phyloP scores from a whole-genome alignment of 2,888 invertebrate species.

The Didymodactylos carnosus region DNA sequence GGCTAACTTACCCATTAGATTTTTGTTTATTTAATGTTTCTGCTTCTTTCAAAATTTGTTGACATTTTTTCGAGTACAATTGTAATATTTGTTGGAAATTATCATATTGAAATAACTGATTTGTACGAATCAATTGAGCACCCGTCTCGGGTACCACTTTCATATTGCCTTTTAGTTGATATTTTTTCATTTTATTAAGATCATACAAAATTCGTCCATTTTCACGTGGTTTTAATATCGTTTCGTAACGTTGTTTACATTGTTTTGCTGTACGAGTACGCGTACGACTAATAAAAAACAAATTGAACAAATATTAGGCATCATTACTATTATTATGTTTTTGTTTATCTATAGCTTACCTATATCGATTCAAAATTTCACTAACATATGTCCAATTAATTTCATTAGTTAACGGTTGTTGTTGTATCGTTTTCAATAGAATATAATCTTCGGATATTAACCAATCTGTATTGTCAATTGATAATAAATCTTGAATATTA shows the following conservation, averaged over 20 bases:
- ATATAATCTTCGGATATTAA: not conserved
- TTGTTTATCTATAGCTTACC: no score
- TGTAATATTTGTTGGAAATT: constrained; percentile 9
- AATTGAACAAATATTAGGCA: no score
- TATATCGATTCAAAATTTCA: constrained; percentile 67
- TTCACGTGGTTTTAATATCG: constrained; percentile 63
- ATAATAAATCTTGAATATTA: not conserved
- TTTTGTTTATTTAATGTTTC: no score
- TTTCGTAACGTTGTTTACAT: constrained; percentile 71
- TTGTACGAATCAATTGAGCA: constrained; percentile 3
- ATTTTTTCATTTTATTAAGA: constrained; percentile 10
- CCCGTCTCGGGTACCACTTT: not conserved
- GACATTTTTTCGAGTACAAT: not conserved
- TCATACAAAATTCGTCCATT: constrained; percentile 58
- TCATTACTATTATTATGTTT: no score
- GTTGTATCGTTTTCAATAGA: not conserved
- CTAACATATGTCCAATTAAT: constrained; percentile 90
- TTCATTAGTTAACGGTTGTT: constrained; percentile 40
- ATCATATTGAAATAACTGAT: constrained; percentile 11
- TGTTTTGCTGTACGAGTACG: constrained; percentile 76
- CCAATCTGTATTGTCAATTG: not conserved
- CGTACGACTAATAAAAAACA: no score
- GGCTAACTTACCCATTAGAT: no score
- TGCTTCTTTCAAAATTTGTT: no score
- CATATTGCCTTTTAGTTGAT: not conserved